Conservation (phyloP, 2,113 vertebrate species). For the Lutjanus erythropterus region DNA sequence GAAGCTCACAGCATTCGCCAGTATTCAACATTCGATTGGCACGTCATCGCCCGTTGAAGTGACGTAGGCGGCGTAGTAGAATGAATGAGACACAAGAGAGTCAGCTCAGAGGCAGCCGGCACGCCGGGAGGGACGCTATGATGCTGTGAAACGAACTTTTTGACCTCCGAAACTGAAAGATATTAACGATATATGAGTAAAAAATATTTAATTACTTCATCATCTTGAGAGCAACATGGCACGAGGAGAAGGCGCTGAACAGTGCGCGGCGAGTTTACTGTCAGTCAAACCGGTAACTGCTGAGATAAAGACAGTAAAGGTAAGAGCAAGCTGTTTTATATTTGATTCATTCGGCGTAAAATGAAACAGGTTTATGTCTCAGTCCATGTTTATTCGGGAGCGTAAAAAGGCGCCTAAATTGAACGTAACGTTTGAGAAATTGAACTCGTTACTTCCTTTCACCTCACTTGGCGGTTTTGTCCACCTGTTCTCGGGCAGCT, state of each 20-base stretch:
- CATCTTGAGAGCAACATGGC: conserved; percentile 60
- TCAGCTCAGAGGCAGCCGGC: not conserved
- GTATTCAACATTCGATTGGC: not conserved
- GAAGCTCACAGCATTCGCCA: no score
- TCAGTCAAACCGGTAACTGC: conserved; percentile 57
- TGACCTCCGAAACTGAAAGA: not conserved
- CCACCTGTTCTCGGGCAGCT: conserved; percentile 14
- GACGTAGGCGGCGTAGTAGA: conserved; percentile 5
- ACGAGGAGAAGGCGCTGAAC: conserved; percentile 75
- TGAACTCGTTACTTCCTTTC: not conserved
- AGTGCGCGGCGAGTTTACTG: conserved; percentile 59
- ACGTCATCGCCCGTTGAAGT: not conserved
- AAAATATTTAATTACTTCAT: not conserved
- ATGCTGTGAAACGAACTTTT: not conserved
- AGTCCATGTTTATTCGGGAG: accelerated
- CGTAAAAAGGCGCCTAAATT: conserved; percentile 28
- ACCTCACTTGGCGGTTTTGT: conserved; percentile 8
- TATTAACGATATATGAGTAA: no score
- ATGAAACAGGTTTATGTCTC: not conserved
- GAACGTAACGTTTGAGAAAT: not conserved
- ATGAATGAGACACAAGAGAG: conserved; percentile 27
- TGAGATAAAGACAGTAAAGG: conserved; percentile 65
- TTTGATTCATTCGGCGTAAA: not conserved
- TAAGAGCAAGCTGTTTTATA: not conserved
- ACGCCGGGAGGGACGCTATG: not conserved